Percentiles rank a stretch among this genome's conserved stretches.
phyloP scores from a whole-genome alignment of 2,113 vertebrate genomes.

The Salvelinus namaycush region DNA sequence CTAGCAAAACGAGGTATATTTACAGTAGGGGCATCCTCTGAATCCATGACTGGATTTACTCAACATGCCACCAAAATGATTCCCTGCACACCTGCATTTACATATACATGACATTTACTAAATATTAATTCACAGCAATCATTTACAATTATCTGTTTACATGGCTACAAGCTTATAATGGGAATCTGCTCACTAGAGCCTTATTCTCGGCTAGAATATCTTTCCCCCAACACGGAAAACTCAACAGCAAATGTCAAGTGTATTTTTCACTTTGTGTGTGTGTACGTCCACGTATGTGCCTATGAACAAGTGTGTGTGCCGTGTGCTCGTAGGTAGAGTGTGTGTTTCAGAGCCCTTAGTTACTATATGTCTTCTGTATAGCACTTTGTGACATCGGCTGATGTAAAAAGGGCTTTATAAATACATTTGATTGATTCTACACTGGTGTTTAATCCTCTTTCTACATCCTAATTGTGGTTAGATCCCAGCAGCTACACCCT shows the following conservation, averaged over 20 bases:
- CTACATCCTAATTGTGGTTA: background rate
- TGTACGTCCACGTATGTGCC: background rate
- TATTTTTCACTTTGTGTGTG: slow-evolving; percentile 11
- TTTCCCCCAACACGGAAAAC: too few relatives aligned
- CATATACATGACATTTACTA: too few relatives aligned
- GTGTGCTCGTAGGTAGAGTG: background rate
- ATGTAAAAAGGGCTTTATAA: too few relatives aligned
- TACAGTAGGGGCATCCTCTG: slow-evolving; percentile 35
- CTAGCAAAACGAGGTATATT: background rate
- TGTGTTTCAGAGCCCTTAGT: background rate
- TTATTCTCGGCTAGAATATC: too few relatives aligned
- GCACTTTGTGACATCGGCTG: too few relatives aligned
- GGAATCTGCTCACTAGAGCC: too few relatives aligned
- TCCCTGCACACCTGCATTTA: too few relatives aligned
- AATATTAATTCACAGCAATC: background rate
- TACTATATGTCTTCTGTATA: background rate
- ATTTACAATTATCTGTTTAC: background rate
- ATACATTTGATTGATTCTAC: background rate
- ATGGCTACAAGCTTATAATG: too few relatives aligned
- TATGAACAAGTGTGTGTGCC: slow-evolving; percentile 5
- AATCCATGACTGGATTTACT: slow-evolving; percentile 22
- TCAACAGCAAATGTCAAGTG: too few relatives aligned
- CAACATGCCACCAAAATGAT: too few relatives aligned
- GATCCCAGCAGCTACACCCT: slow-evolving; percentile 51
- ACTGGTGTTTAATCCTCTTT: background rate